Base-by-base conservation (phyloP, 2,888 invertebrate genomes). In the Nomada fucata region DNA sequence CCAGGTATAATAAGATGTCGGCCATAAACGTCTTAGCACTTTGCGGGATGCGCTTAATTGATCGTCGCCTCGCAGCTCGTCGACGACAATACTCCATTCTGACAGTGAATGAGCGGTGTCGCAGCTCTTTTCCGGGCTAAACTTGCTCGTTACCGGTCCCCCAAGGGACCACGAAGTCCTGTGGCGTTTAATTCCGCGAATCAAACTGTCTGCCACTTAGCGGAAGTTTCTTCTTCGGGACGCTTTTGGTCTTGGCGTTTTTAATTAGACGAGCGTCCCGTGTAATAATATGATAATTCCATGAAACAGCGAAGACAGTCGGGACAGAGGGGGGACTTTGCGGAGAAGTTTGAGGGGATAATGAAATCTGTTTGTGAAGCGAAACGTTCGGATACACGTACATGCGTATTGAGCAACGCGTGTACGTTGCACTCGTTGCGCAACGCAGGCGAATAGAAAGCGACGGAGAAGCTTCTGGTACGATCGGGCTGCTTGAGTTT, bases 11-110 rank as follows among this genome's bases (percentile, higher is more conserved):
- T 92, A 92, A 92, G 92, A 92, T 90, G 91, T 91, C 91, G 90
- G 90, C 90, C 92, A 91, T 92, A 92, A 92, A 92, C 92, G 92
- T 92, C 92, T 92, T 92, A 92, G 91, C 92, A 92, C 92, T 92
- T 92, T 90, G 90, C 90, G 89, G 92, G 92, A 88, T 92, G 91
- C 92, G 90, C 90, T 92, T 92, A 92, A 92, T 92, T 92, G 92
- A 92, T 92, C 91, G 89, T 81, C 88, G 82, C 79, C 82, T 75
- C 69, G 80, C 61, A 71, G n/a, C 77, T 71, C 76, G 67, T 57
- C 77, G 73, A 72, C 77, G 80, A 78, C 79, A 67, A 79, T 76
- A 71, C 75, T 61, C 63, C 20, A 61, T 74, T 68, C 69, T 79
- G 77, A 78, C 83, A 70, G 79, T 53, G 85, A 82, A 73, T 65